Percentiles rank a stretch among this genome's conserved stretches.
Evolutionary conservation across 2,888 invertebrate genomes (phyloP).

Genomic region (Helicoverpa assulta): DNA sequence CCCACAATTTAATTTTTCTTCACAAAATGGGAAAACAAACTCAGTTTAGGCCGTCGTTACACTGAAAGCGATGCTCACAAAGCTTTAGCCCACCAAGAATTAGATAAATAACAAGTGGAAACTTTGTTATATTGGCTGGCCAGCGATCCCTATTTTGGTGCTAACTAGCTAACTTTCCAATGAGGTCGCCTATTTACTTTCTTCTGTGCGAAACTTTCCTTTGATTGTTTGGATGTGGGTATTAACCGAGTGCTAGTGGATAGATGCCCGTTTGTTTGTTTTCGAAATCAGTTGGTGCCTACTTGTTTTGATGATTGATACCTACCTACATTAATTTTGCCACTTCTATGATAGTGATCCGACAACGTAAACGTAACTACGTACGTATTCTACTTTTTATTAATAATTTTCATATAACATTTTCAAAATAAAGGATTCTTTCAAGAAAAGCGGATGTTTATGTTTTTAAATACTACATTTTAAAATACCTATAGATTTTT

Average conservation of each 20-base stretch:
- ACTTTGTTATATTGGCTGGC: constrained; percentile 76
- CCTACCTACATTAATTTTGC: background rate
- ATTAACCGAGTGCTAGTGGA: constrained; percentile 59
- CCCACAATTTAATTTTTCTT: constrained; percentile 12
- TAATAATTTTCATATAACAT: no score
- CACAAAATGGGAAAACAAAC: constrained; percentile 34
- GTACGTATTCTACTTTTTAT: no score
- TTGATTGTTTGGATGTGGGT: constrained; percentile 66
- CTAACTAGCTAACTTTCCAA: constrained; percentile 78
- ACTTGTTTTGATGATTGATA: constrained; percentile 1
- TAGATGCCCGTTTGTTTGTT: constrained; percentile 48
- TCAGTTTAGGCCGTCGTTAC: constrained; percentile 16
- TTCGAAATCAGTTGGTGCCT: constrained; percentile 10
- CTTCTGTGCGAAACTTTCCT: constrained; percentile 77
- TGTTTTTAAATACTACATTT: no score
- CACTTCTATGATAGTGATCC: no score
- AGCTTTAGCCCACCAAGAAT: constrained; percentile 62
- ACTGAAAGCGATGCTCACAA: constrained; percentile 46
- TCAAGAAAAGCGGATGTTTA: no score
- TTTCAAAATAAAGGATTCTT: no score
- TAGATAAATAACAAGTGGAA: constrained; percentile 77
- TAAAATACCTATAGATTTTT: no score
- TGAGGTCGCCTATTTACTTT: constrained; percentile 77
- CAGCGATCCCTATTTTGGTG: constrained; percentile 73
- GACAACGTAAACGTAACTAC: no score